Evolutionary conservation across 2,113 vertebrate genomes (phyloP), one percentile per base, ranked within the genome.

Genomic region (Centropristis striata): DNA sequence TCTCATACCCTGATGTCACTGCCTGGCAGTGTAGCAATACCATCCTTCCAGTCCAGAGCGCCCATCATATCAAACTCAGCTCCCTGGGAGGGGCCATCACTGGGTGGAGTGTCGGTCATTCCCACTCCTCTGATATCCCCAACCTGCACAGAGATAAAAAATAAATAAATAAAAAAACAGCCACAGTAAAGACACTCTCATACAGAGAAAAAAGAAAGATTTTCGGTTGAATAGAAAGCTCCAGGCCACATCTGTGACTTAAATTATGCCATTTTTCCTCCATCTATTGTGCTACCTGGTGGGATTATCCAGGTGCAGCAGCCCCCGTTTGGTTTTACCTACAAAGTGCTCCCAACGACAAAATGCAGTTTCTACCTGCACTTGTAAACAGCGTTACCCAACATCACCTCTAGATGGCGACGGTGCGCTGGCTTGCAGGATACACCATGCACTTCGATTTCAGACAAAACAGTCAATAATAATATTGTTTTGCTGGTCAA

Each of bases 21-120:
- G 90, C 98, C 98, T 55, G 97, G 98, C 80, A 99, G 94, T 0
- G 97, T 99, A 51, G 97, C 98, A 77, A 99, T 98, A 76, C 97
- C 98, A 76, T 99, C 97, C 91, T 98, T 98, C 98, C 98, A 99
- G 89, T 99, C 98, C 93, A 99, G 96, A 82, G 97, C 98, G 79
- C 96, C 95, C 86, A 98, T 98, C 78, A 99, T 97, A 90, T 99
- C 98, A 91, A 99, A 99, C 44, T 98, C 98, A 85, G 96, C 94
- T 79, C 93, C 95, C 84, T 94, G 86, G 27, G 90, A 89, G 76
- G 94, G 90, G 71, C 90, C 93, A 90, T 95, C 94, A 67, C 87
- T 88, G 20, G 85, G 92, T 76, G 95, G 94, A 76, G 94, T 94
- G 82, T 96, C 95, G 57, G 94, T 94, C 95, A 96, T 96, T 84